phyloP scores from a whole-genome alignment of 2,113 vertebrate species.

The Paramisgurnus dabryanus region DNA sequence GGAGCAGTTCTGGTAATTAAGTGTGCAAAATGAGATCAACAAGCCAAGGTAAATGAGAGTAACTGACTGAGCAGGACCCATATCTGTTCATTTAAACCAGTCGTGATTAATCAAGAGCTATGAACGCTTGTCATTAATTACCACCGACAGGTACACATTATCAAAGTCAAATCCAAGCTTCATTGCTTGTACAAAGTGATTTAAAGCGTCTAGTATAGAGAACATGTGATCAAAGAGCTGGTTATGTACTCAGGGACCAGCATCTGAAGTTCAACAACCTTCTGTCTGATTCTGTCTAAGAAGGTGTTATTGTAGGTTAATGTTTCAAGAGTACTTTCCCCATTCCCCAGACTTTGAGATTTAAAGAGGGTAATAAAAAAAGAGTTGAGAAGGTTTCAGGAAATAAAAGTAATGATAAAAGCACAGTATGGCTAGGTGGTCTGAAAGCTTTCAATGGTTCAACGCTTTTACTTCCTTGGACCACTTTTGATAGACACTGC shows the following conservation, averaged over 20 bases:
- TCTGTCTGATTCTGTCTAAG: slow-evolving; percentile 8
- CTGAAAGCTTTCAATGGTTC: background rate
- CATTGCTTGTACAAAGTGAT: slow-evolving; percentile 37
- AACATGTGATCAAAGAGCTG: background rate
- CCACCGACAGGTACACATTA: slow-evolving; percentile 38
- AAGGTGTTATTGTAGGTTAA: slow-evolving; percentile 20
- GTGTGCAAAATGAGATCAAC: slow-evolving; percentile 47
- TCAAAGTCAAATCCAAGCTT: slow-evolving; percentile 41
- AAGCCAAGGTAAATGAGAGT: slow-evolving; percentile 37
- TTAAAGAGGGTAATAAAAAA: background rate
- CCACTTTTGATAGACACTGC: too few species aligned
- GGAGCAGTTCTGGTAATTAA: slow-evolving; percentile 43
- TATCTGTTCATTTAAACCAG: slow-evolving; percentile 56
- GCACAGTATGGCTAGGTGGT: background rate
- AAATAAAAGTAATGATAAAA: background rate
- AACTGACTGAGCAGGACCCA: slow-evolving; percentile 40
- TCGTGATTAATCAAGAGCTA: slow-evolving; percentile 52
- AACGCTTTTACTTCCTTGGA: too few species aligned
- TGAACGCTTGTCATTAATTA: slow-evolving; percentile 47
- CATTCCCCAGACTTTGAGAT: background rate
- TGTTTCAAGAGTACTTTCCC: background rate
- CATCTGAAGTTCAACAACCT: slow-evolving; percentile 29
- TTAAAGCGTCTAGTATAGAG: slow-evolving; percentile 14
- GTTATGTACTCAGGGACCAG: slow-evolving; percentile 3
- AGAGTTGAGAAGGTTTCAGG: background rate